Base-by-base conservation (phyloP, 2,797 vertebrate species). In the Glossophaga mutica region DNA sequence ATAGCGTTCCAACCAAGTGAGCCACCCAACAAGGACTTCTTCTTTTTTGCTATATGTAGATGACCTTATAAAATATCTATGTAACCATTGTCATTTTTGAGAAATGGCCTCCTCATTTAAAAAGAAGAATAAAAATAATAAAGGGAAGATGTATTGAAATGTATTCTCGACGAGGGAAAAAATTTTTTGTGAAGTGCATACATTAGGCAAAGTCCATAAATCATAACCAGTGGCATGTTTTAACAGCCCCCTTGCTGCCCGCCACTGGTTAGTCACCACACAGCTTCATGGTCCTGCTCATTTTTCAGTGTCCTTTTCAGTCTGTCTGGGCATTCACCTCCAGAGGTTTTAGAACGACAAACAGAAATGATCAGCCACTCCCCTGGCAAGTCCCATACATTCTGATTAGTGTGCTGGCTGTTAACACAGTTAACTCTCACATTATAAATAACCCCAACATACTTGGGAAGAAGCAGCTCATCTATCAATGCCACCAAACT, bases 291-390 rank as follows among this genome's bases (percentile, higher is more conserved):
- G 90, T 96, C 57, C 77, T 2, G 44, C 73, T 71, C 42, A 94
- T 97, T 98, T 19, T 7, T 87, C 87, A 95, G n/a, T 24, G 22
- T 90, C 97, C 44, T 90, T 96, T 97, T 76, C 65, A 73, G 77
- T 37, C 15, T 76, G 0, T 44, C 0, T 59, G 62, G 81, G 39
- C 37, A 1, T 85, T 67, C 70, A 92, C 82, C 78, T 96, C 57
- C 46, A 92, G 92, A 96, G 82, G 29, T 81, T 82, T 93, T 48
- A 95, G 77, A 96, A 37, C 3, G 46, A 96, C 90, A 93, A 14
- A 46, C 94, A 90, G 77, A 95, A 97, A 94, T 32, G 14, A 95
- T 91, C 85, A 88, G 78, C 42, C 55, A 50, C 11, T 39, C 92
- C 1, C 68, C 0, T 65, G 82, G 62, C 15, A 85, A 87, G 67